Base-by-base conservation (phyloP, 2,113 vertebrate species). In the Acrocephalus kingi region DNA sequence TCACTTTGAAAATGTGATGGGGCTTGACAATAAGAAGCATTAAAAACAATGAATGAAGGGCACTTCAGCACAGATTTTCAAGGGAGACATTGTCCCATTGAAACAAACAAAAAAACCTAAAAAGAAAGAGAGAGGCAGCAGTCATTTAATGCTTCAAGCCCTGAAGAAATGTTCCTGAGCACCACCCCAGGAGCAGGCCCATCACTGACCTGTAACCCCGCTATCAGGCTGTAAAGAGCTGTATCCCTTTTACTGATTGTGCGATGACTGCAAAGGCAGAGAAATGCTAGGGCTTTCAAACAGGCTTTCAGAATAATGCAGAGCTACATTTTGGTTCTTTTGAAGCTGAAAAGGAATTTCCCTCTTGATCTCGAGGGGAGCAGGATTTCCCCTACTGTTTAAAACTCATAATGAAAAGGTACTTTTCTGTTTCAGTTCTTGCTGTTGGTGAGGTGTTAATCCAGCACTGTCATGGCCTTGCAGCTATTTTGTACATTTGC, bases 281-380 rank as follows among this genome's bases (percentile, higher is more conserved):
- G 43, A 67, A 87, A 71, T 7, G 25, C 18, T 24, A 13, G 30
- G 33, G 49, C 35, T 80, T 85, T 80, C 25, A 69, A 83, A 66
- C 4, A 46, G 43, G 39, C 45, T 52, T 59, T 64, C 52, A 77
- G 75, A 83, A 49, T 63, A 88, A 71, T 31, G 54, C 25, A 71
- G 52, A 66, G n/a, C 51, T 69, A 31, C 51, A 41, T 49, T 89
- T 66, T 69, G 31, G 35, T 69, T 83, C 51, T 95, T 79, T 82
- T 75, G 55, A 85, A 87, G 75, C 72, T 66, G 62, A 77, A 62
- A 69, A 88, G 93, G 76, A 95, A 95, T 90, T 93, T 93, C 93
- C 92, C 93, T 74, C 79, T n/a, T 55, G 51, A 80, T 90, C 55
- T 90, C 6, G 19, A 77, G 37, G 24, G 72, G 27, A 95, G 55